Base-by-base conservation (phyloP, 2,888 invertebrate genomes). In the Dolichopus griseipennis region DNA sequence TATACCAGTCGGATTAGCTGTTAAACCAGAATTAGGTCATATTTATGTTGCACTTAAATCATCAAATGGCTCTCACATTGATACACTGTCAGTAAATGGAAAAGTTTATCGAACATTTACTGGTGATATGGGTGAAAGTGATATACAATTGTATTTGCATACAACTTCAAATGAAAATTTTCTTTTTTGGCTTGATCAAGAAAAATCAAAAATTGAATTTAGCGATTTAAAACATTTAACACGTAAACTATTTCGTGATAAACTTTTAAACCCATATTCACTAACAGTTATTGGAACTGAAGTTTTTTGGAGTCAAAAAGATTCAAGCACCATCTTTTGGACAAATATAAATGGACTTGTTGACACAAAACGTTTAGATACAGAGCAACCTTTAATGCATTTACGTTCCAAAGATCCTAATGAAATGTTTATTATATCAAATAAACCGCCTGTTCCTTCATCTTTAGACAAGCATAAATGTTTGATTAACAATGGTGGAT, bases 81-180 rank as follows among this genome's bases (percentile, higher is more conserved):
- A 90, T 75, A 85, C 86, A 69, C 82, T 90, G 69, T 82, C 86
- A 0, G 84, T 93, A 81, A 88, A 89, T 73, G 93, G 92, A 0
- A 79, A 78, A 65, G 73, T 74, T 3, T 81, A 82, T 68, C 52
- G 15, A 4, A 76, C 79, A 1, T 77, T 80, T 63, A 81, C 81
- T 71, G 76, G 78, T 1, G 75, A 77, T 15, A 65, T 78, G 21
- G 81, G 81, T 9, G 75, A 73, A 77, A 74, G 85, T 52, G 75
- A 75, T 12, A 74, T 81, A 2, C 73, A 76, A 67, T 70, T 77
- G 85, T 76, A 90, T 75, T 86, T 89, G 71, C 78, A 79, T 15
- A 27, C 27, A 27, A 27, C 27, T 27, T 27, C 27, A 27, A 27
- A 27, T 27, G 81, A 84, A 22, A 76, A 85, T 43, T 83, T 87